Evolutionary conservation across 2,888 invertebrate species (phyloP), one percentile per base, ranked within the genome.

Genomic region (Ectropis crepuscularia): DNA sequence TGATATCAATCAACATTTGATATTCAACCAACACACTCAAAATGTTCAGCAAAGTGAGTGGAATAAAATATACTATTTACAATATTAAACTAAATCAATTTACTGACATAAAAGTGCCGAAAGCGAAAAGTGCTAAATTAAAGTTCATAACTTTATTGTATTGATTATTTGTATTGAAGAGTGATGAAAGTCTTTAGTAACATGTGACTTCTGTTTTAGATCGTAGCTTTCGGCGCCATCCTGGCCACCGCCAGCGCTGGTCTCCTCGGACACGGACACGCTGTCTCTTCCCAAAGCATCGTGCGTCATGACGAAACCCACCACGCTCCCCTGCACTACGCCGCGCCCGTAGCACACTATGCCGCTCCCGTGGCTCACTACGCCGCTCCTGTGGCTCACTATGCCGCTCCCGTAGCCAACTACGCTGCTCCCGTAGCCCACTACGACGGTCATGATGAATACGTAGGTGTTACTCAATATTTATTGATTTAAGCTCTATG

Each of bases 181-280:
- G 16, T 28, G 16, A 51, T 28, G 16, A 51, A 16, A n/a, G 4
- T 41, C 5, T 5, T 38, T 9, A 9, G 38, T 50, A 42, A 39
- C 9, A 51, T 10, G 16, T 51, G 28, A 5, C 9, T 6, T 36
- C 10, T 9, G 47, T 78, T 78, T 6, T 78, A 94, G 93, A 86
- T 92, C 69, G 70, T 90, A 71, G 81, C 87, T 65, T 77, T 93
- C 64, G 79, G 86, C 57, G 85, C 86, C 57, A 65, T 93, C 59
- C 66, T 93, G 77, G 85, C 87, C 50, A 82, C 92, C 16, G 90
- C 90, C 57, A 87, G 84, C 73, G 94, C 93, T 42, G 93, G 93
- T 36, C 77, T 90, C 36, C 77, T 81, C 41, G 82, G 81, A 7
- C 70, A 75, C 28, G 77, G 78, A 46, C 80, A 84, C 66, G 88